Evolutionary conservation across 92 coral and sea anemone species (phyloP), one percentile per base, ranked within the genome.

Genomic region (Paragorgia papillata): DNA sequence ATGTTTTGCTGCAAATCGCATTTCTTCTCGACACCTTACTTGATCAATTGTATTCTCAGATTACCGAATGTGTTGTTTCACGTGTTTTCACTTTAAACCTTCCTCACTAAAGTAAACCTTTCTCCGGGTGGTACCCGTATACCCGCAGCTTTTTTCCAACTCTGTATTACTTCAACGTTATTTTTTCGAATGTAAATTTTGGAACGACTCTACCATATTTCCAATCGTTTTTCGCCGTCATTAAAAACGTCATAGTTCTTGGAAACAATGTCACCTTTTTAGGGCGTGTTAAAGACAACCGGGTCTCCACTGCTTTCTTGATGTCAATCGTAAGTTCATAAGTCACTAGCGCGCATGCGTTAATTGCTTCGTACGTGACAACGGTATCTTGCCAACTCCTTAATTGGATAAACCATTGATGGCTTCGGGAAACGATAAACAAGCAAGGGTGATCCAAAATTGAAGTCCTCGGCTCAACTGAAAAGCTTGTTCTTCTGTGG

Each of bases 191-290:
- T 26, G 4, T 48, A 21, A 68, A 68, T 26, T 27, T 49, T n/a
- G 59, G 75, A 7, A 44, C 20, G 74, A 88, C 86, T 9, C 79
- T 71, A 9, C 97, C 97, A 55, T 86, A 90, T 73, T 69, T 93
- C 97, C 97, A 90, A 2, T 51, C 92, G 58, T 88, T 80, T 35
- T 90, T 75, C 32, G 82, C 94, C 14, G 94, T 79, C 10, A 84
- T 80, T 3, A 91, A 49, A 62, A 88, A 93, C 34, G 77, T 75
- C 17, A 93, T 74, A 25, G 88, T 84, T 61, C 85, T 82, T 32
- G 97, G 97, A 24, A 79, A 66, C 9, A 84, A 75, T 24, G 56
- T 57, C 22, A 90, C 75, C 60, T 89, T 37, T 51, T 83, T 24
- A 28, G 97, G 97, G 3, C 81, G 46, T 15, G 76, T 62, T 27